These are phyloP conservation scores for Ceratotherium simum DNA, from an alignment of 2,113 vertebrate species.

Conservation along the genomic window DNA sequence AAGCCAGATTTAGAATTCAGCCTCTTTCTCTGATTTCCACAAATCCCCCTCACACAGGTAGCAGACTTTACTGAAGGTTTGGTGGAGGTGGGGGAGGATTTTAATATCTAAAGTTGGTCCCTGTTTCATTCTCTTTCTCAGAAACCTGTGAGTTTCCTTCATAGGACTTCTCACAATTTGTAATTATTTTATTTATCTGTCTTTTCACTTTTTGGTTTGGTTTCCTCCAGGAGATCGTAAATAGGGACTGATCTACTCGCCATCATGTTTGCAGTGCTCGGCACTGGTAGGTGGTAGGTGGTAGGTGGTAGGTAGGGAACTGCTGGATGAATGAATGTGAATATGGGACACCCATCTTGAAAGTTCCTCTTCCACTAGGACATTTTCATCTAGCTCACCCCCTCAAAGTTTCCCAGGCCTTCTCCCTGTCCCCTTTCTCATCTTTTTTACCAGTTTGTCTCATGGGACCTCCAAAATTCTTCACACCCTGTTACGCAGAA, in stretches of 20 bases:
- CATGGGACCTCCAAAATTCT: neutral
- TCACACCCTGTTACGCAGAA: neutral
- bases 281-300: neutral
- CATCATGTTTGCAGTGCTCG: neutral
- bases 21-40: neutral
- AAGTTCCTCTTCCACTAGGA: neutral
- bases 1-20: neutral
- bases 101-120: neutral
- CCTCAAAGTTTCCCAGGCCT: neutral
- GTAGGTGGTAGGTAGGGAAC: neutral
- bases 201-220: neutral
- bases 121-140: neutral
- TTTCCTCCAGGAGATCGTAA: neutral
- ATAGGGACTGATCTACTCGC: neutral
- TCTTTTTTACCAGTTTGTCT: neutral
- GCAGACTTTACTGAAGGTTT: neutral
- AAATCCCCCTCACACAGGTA: neutral
- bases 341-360: neutral
- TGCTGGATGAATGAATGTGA: neutral
- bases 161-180: neutral
- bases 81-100: neutral
- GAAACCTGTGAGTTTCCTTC: neutral
- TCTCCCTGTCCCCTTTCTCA: neutral
- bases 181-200: neutral
- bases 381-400: neutral